Evolutionary conservation across 2,888 invertebrate genomes (phyloP).

Genomic region (Drosophila maculinotata): DNA sequence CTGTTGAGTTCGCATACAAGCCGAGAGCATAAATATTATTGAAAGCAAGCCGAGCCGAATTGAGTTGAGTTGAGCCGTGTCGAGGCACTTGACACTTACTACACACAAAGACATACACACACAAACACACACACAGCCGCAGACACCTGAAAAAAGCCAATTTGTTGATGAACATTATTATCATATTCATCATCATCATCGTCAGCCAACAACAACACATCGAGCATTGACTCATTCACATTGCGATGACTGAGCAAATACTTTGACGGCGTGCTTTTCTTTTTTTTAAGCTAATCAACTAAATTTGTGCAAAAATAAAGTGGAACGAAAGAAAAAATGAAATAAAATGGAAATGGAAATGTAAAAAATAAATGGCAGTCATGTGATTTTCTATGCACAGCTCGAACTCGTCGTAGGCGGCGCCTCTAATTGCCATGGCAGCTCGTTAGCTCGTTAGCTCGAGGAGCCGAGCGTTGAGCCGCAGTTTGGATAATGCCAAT

Average conservation of each 20-base stretch:
- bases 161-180: conserved; percentile 32
- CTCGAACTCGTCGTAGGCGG: conserved; percentile 12
- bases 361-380: conserved; percentile 25
- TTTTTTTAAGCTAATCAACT: conserved; percentile 54
- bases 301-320: conserved; percentile 12
- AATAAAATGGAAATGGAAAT: conserved; percentile 7
- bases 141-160: conserved; percentile 54
- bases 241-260: conserved; percentile 59
- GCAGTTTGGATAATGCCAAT: conserved; percentile 58
- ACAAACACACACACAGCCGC: conserved; percentile 4
- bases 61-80: conserved; percentile 42
- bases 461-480: conserved; percentile 10
- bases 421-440: conserved; percentile 71
- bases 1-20: conserved; percentile 66
- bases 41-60: conserved; percentile 55
- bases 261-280: conserved; percentile 45
- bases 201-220: conserved; percentile 33
- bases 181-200: conserved; percentile 15
- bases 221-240: conserved; percentile 63
- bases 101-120: conserved; percentile 6
- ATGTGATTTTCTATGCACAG: conserved; percentile 45
- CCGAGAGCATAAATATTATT: conserved; percentile 77
- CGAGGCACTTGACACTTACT: conserved; percentile 60
- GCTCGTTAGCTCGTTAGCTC: conserved; percentile 70
- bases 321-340: neutral